These are phyloP conservation scores for Thera britannica DNA, from an alignment of 2,888 invertebrate species.

Conservation along the genomic window DNA sequence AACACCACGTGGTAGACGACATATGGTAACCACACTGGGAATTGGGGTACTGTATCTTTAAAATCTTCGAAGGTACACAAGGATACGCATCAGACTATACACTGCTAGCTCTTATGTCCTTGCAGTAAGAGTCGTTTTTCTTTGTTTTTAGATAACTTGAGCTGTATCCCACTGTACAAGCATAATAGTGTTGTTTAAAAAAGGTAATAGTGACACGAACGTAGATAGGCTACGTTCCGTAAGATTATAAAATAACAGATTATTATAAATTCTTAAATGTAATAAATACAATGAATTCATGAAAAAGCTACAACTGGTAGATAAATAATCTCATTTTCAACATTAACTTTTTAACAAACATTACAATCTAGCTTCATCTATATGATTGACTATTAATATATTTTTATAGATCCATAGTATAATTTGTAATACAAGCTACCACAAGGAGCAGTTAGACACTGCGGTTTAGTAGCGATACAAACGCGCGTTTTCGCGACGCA, in stretches of 20 bases:
- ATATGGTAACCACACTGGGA: no score
- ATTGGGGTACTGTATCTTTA: no score
- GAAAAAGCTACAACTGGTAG: conserved; percentile 41
- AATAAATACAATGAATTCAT: conserved; percentile 27
- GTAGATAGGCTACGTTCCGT: no score
- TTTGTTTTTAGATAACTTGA: no score
- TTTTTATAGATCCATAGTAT: not conserved
- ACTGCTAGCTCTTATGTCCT: no score
- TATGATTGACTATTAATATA: conserved; percentile 3
- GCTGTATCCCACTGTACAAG: no score
- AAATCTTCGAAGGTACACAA: no score
- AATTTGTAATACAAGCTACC: not conserved
- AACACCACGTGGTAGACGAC: no score
- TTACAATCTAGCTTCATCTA: conserved; percentile 3
- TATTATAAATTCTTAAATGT: conserved; percentile 4
- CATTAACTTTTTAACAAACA: conserved; percentile 22
- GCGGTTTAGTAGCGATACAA: not conserved
- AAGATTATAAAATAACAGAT: not conserved
- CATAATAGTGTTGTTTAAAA: not conserved
- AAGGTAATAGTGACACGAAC: not conserved
- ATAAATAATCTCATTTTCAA: conserved; percentile 37
- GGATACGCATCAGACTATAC: no score
- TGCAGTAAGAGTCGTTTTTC: no score
- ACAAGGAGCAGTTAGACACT: not conserved
- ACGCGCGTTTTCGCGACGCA: not conserved